Base-by-base conservation (phyloP, 2,888 invertebrate species). In the Gonocerus acuteangulatus region DNA sequence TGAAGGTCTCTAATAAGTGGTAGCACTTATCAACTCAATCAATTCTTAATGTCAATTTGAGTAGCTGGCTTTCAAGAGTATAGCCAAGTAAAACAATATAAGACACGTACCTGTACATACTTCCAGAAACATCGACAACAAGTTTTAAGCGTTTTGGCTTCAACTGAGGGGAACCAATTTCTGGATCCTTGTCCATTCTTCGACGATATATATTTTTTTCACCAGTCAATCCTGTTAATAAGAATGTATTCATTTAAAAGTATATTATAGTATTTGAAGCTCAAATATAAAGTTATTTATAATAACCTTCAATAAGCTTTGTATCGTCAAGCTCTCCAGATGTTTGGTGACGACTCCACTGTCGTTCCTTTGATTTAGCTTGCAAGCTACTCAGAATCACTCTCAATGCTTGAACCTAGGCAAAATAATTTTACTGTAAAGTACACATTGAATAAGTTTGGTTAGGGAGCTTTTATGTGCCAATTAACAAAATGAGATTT, bases 271-370 rank as follows among this genome's bases (percentile, higher is more conserved):
- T 27, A 9, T 27, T 27, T 27, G 3, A 27, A 45, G 15, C 9
- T 45, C 15, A 45, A 2, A 15, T 21, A 32, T 18, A 18, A 44
- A 27, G 27, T 19, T 16, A 15, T 16, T 44, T 18, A 23, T 27
- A 11, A 36, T 67, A 73, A 79, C 91, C 93, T 79, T 97, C 97
- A 68, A 97, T 92, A 62, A 97, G 80, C 73, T 95, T 95, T 0
- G 86, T 85, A 69, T 96, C 96, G 70, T 97, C 97, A 27, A 97
- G 75, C 73, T 97, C 97, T 0, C 97, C 96, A 57, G 89, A 85
- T 0, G 95, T 93, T 76, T 96, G 95, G 73, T 96, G 92, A 59
- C 89, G 82, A 59, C 86, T 81, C 96, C 97, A 97, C 70, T 93
- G 89, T 1, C 96, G 79, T 72, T 95, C 95, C 69, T 93, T 93